Evolutionary conservation across 2,888 invertebrate genomes (phyloP).

Genomic region (Diplazon laetatorius): DNA sequence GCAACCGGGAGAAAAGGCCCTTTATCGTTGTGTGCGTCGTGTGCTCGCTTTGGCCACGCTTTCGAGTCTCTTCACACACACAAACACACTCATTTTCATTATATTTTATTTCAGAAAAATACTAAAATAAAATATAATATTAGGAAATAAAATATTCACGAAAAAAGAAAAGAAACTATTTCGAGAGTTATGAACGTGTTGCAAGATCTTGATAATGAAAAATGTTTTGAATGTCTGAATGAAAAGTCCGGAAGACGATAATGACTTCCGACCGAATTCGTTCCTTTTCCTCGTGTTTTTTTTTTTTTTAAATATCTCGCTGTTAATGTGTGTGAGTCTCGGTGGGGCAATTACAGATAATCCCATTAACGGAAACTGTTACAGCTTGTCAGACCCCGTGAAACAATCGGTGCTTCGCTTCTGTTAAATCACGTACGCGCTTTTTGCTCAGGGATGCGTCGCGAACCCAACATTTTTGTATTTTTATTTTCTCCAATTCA

Average conservation of each 20-base stretch:
- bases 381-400: not conserved
- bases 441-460: slow-evolving; percentile 38
- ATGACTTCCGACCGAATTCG: slow-evolving; percentile 12
- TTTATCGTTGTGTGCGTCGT: slow-evolving; percentile 10
- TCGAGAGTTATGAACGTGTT: not conserved
- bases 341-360: not conserved
- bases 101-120: no score
- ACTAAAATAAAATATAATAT: no score
- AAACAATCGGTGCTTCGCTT: slow-evolving; percentile 1
- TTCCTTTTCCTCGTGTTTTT: not conserved
- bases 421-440: slow-evolving; percentile 3
- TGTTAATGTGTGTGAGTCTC: not conserved
- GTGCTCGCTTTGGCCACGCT: slow-evolving; percentile 19
- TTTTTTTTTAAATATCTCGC: no score
- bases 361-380: not conserved
- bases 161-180: not conserved
- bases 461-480: not conserved
- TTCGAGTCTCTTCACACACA: slow-evolving; percentile 43
- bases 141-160: no score
- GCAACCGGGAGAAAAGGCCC: slow-evolving; percentile 35
- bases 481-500: not conserved
- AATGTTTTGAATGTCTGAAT: not conserved
- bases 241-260: slow-evolving; percentile 18
- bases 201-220: not conserved
- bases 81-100: no score